phyloP scores from a whole-genome alignment of 2,797 vertebrate genomes.

The Erithacus rubecula region DNA sequence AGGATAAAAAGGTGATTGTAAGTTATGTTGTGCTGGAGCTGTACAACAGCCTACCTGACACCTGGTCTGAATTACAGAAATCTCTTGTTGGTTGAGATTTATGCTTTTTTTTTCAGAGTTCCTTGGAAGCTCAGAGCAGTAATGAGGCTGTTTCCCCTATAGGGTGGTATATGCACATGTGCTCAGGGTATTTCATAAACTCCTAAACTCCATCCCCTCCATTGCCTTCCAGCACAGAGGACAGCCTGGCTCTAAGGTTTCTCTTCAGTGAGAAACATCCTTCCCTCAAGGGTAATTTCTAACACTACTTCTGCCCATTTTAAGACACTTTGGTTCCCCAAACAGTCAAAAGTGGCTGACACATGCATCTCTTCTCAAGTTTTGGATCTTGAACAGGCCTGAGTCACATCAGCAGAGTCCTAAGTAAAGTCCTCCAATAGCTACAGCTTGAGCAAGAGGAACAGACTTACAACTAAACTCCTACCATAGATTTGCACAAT shows the following conservation, averaged over 20 bases:
- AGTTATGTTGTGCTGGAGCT: background rate
- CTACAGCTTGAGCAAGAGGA: background rate
- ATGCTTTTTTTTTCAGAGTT: background rate
- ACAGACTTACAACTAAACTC: background rate
- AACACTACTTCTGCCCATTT: background rate
- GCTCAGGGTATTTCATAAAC: background rate
- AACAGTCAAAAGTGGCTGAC: background rate
- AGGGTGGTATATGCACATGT: background rate
- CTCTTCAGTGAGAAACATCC: background rate
- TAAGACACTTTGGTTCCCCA: background rate
- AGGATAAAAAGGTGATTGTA: conserved; percentile 12
- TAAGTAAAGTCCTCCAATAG: background rate
- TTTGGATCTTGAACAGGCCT: background rate
- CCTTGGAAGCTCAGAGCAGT: background rate
- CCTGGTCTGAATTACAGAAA: conserved; percentile 20
- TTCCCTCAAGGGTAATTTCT: background rate
- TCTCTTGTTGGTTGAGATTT: background rate
- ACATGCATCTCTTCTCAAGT: background rate
- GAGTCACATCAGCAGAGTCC: background rate
- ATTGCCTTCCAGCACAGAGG: background rate
- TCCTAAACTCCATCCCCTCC: fast-evolving
- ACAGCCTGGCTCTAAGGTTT: background rate
- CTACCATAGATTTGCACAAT: background rate
- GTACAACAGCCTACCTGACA: background rate
- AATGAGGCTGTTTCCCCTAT: background rate